Evolutionary conservation across 2,888 invertebrate species (phyloP).

Genomic region (Clitarchus hookeri): DNA sequence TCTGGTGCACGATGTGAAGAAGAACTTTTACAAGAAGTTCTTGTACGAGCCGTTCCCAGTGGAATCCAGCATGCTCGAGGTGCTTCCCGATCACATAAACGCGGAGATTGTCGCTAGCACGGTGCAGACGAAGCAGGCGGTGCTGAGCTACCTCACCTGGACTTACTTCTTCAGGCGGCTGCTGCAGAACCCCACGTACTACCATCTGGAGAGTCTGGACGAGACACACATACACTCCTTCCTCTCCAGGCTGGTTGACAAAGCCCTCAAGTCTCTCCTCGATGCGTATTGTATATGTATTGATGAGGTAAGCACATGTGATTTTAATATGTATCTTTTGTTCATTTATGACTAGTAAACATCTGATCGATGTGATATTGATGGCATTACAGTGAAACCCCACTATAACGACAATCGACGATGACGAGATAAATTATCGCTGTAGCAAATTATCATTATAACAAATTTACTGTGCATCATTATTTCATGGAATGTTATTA

Average conservation of each 20-base stretch:
- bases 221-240: constrained; percentile 71
- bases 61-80: constrained; percentile 90
- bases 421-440: too few species aligned
- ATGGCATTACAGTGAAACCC: too few species aligned
- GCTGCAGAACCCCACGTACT: constrained; percentile 80
- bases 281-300: constrained; percentile 79
- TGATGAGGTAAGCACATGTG: constrained; percentile 63
- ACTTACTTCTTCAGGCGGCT: constrained; percentile 92
- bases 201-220: constrained; percentile 75
- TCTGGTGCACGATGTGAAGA: constrained; percentile 94
- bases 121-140: constrained; percentile 88
- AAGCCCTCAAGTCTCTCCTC: constrained; percentile 71
- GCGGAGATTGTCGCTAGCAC: constrained; percentile 97
- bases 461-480: too few species aligned
- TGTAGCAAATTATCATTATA: too few species aligned
- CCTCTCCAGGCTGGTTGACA: constrained; percentile 81
- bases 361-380: too few species aligned
- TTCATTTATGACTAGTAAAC: too few species aligned
- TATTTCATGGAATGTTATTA: too few species aligned
- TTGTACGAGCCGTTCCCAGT: constrained; percentile 99
- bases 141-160: constrained; percentile 97
- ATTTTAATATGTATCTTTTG: too few species aligned
- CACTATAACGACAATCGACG: too few species aligned
- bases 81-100: constrained; percentile 95
- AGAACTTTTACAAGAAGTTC: constrained; percentile 99